Conservation (phyloP, 2,113 vertebrate species). For the Pimephales promelas region DNA sequence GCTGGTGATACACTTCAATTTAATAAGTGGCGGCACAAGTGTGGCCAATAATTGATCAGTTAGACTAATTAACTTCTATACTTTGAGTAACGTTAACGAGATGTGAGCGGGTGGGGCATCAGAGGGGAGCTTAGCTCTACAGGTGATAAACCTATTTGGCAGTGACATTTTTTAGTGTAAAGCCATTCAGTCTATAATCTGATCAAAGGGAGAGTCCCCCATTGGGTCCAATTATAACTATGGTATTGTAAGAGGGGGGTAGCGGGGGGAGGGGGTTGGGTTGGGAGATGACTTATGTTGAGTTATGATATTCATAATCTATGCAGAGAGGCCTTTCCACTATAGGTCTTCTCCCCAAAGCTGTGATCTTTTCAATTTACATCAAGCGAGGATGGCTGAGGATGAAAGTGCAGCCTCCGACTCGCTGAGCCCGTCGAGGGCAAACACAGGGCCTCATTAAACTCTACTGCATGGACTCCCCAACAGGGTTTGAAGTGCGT, state of each 20-base stretch:
- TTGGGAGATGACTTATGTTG: slow-evolving; percentile 73
- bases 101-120: slow-evolving; percentile 81
- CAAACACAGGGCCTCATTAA: slow-evolving; percentile 84
- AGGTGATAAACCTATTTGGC: slow-evolving; percentile 98
- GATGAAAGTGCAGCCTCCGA: slow-evolving; percentile 85
- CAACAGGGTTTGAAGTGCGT: slow-evolving; percentile 80
- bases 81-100: slow-evolving; percentile 95
- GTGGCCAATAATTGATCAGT: slow-evolving; percentile 84
- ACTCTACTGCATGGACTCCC: slow-evolving; percentile 57
- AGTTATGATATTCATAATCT: slow-evolving; percentile 96
- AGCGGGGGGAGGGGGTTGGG: slow-evolving; percentile 47
- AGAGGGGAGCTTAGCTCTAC: slow-evolving; percentile 94
- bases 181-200: slow-evolving; percentile 95
- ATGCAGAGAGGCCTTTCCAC: slow-evolving; percentile 92
- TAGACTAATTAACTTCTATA: slow-evolving; percentile 94
- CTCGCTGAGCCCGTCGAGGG: slow-evolving; percentile 82
- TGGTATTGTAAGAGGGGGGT: slow-evolving; percentile 81
- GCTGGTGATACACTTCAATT: slow-evolving; percentile 57
- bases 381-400: slow-evolving; percentile 84
- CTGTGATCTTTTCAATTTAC: slow-evolving; percentile 97
- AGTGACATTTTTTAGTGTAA: slow-evolving; percentile 99
- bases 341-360: slow-evolving; percentile 90
- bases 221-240: slow-evolving; percentile 99
- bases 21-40: slow-evolving; percentile 72
- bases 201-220: slow-evolving; percentile 97